Percentiles rank a stretch among this genome's conserved stretches.
These are phyloP conservation scores for Spea multiplicata DNA, from an alignment of 2,113 vertebrate species.

Conservation along the genomic window DNA sequence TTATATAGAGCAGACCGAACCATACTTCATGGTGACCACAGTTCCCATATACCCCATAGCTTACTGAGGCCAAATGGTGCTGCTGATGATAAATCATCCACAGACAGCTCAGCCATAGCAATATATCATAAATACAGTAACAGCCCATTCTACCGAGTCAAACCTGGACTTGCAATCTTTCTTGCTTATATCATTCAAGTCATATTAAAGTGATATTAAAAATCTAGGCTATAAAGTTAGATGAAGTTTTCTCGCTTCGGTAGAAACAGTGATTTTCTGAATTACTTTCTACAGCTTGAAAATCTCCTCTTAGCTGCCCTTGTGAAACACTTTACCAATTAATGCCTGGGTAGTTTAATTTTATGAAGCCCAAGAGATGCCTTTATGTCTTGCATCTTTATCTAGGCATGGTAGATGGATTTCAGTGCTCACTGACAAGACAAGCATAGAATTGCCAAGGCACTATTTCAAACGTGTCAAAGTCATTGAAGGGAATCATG, in stretches of 20 bases:
- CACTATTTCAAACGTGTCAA: conserved; percentile 20
- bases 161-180: neutral
- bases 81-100: neutral
- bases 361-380: conserved; percentile 42
- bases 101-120: neutral
- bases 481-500: conserved; percentile 27
- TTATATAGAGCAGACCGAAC: neutral
- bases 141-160: neutral
- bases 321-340: conserved; percentile 41
- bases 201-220: conserved; percentile 16
- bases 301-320: conserved; percentile 39
- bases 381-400: conserved; percentile 38
- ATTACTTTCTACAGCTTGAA: conserved; percentile 40
- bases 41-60: neutral
- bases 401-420: conserved; percentile 32
- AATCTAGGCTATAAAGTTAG: conserved; percentile 23
- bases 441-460: conserved; percentile 21
- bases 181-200: conserved; percentile 25
- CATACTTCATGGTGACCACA: neutral
- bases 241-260: conserved; percentile 14
- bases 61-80: neutral
- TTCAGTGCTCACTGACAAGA: conserved; percentile 34
- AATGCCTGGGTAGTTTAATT: conserved; percentile 37
- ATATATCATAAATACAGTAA: neutral
- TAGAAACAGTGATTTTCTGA: conserved; percentile 25